These are phyloP conservation scores for Echiichthys vipera DNA, from an alignment of 2,797 vertebrate species.

Conservation along the genomic window DNA sequence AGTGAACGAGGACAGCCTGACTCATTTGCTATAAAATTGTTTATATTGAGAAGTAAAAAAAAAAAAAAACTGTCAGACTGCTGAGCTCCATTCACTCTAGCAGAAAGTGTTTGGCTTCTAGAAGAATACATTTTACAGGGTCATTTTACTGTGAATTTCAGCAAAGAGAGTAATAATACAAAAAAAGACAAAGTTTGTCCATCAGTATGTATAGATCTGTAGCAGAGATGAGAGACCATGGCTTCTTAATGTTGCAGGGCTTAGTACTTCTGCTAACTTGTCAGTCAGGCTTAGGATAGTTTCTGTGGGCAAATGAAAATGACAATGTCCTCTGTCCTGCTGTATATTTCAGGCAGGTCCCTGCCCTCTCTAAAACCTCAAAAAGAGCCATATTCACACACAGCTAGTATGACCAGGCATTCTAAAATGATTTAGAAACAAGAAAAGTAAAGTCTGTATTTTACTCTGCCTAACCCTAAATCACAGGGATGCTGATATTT, in stretches of 20 bases:
- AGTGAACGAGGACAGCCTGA: no score
- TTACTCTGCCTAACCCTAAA: no score
- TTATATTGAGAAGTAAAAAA: neutral
- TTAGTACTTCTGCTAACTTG: neutral
- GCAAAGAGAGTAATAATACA: neutral
- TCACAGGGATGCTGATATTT: no score
- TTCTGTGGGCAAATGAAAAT: neutral
- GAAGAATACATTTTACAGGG: neutral
- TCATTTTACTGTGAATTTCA: neutral
- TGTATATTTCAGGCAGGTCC: neutral
- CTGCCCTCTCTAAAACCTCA: neutral
- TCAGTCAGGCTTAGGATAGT: neutral
- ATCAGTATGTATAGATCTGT: neutral
- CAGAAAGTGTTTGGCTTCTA: neutral
- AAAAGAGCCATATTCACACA: no score
- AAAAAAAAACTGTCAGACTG: neutral
- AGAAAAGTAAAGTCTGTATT: no score
- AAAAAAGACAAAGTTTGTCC: no score
- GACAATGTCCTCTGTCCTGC: no score
- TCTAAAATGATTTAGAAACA: no score
- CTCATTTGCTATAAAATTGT: neutral
- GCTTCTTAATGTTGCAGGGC: neutral
- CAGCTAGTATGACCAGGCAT: no score
- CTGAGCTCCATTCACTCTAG: neutral
- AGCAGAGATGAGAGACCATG: neutral